Base-by-base conservation (phyloP, 2,888 invertebrate genomes). In the Xanthorhoe spadicearia region DNA sequence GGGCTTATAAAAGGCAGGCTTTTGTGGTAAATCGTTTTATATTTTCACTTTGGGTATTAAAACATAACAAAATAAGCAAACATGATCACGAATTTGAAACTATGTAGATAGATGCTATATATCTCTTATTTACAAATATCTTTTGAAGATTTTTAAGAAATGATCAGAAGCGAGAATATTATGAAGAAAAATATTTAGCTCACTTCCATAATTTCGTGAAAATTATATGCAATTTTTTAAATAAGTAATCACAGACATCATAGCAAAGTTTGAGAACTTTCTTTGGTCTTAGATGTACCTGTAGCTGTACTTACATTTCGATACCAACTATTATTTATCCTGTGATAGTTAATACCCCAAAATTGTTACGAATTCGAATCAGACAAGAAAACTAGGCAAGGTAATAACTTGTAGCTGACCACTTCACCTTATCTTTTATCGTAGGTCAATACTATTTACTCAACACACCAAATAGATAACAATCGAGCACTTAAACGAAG, bases 401-500 rank as follows among this genome's bases (percentile, higher is more conserved):
- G 38, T 7, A 7, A 32, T 7, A 4, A 32, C 32, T 32, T 32
- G 7, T 7, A 32, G 32, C 32, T 32, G 32, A 32, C 32, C 32
- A 32, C 32, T 32, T 32, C 13, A 2, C 13, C 4, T 13, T 64
- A 63, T 63, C 63, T 15, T 48, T 32, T 63, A 51, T 63, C 52
- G 53, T 8, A 8, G 53, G 32, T 23, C 35, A 50, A 49, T 49
- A 28, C 43, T 59, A 55, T 52, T 57, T n/a, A 52, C 64, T 52
- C 28, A 63, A 19, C 49, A 46, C 32, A 50, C 46, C 49, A 48
- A 53, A 60, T 54, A 62, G 61, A 60, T 63, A 35, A 56, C 23
- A 43, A 61, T 69, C 68, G 68, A 65, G 67, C 69, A 65, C 62
- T 63, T 64, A 66, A 70, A 59, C 55, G 32, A 72, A 67, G 69